Conservation (phyloP, 2,113 vertebrate genomes). For the Etia nguti region DNA sequence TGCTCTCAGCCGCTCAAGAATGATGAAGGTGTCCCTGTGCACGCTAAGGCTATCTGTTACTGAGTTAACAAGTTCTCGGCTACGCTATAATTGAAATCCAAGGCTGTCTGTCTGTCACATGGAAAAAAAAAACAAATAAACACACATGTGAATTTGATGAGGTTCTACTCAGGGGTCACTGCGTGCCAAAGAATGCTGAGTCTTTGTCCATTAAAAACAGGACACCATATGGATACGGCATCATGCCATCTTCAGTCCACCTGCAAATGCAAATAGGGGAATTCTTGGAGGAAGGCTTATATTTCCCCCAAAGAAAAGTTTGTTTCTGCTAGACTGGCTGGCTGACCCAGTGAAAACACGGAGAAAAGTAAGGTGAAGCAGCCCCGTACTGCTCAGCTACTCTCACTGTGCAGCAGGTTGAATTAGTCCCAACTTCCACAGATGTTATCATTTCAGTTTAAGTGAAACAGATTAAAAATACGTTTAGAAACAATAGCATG, state of each 20-base stretch:
- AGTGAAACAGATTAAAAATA: background rate
- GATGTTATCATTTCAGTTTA: background rate
- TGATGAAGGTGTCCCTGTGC: slow-evolving; percentile 63
- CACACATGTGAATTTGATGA: slow-evolving; percentile 5
- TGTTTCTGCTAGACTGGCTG: slow-evolving; percentile 3
- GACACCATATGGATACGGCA: slow-evolving; percentile 8
- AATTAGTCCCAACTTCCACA: background rate
- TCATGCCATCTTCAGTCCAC: slow-evolving; percentile 30
- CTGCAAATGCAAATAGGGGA: slow-evolving; percentile 30
- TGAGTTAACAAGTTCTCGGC: slow-evolving; percentile 49
- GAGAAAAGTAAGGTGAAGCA: background rate
- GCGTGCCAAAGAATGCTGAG: slow-evolving; percentile 26
- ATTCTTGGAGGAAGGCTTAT: slow-evolving; percentile 7
- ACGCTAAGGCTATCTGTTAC: slow-evolving; percentile 73
- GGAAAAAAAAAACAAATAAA: slow-evolving; percentile 65
- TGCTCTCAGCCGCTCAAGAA: slow-evolving; percentile 64
- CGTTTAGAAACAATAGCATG: accelerated
- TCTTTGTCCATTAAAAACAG: slow-evolving; percentile 38
- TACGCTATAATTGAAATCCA: slow-evolving; percentile 51
- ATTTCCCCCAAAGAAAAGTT: slow-evolving; percentile 16
- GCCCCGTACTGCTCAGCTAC: background rate
- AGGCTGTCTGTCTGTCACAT: slow-evolving; percentile 32
- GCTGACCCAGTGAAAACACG: background rate
- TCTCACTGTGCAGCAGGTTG: background rate
- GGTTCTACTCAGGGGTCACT: background rate